These are phyloP conservation scores for Gambelia wislizenii DNA, from an alignment of 2,797 vertebrate species.

Conservation along the genomic window DNA sequence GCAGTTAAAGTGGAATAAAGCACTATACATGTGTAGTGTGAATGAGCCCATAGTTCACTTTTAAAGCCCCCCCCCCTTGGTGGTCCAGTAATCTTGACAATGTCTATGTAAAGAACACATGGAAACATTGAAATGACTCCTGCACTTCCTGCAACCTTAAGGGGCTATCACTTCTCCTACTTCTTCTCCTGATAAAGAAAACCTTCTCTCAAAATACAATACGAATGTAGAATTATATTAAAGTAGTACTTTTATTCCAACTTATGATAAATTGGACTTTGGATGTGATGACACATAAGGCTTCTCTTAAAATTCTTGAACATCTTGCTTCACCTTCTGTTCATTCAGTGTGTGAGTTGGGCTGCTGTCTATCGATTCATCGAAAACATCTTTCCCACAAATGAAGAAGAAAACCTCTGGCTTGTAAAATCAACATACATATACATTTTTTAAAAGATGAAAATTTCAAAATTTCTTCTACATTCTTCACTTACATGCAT, in stretches of 20 bases:
- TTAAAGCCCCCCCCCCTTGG: not conserved
- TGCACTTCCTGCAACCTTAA: not conserved
- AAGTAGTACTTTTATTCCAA: not conserved
- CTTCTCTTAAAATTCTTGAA: not conserved
- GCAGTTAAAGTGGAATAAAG: too few species aligned
- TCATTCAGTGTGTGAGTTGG: not conserved
- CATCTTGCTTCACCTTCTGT: not conserved
- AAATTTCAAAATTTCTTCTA: not conserved
- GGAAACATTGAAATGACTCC: not conserved
- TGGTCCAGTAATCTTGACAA: not conserved
- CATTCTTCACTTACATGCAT: not conserved
- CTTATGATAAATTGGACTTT: not conserved
- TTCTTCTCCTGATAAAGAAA: not conserved
- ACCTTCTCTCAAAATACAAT: not conserved
- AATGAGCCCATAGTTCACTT: too few species aligned
- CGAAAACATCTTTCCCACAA: too few species aligned
- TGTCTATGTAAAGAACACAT: not conserved
- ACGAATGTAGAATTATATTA: not conserved
- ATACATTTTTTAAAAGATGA: not conserved
- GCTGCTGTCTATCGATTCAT: not conserved
- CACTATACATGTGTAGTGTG: too few species aligned
- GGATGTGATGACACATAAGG: not conserved
- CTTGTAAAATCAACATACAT: too few species aligned
- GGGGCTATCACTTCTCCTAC: not conserved
- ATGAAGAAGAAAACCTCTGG: too few species aligned